Evolutionary conservation across 2,797 vertebrate species (phyloP).

Genomic region (Darevskia mixta): DNA sequence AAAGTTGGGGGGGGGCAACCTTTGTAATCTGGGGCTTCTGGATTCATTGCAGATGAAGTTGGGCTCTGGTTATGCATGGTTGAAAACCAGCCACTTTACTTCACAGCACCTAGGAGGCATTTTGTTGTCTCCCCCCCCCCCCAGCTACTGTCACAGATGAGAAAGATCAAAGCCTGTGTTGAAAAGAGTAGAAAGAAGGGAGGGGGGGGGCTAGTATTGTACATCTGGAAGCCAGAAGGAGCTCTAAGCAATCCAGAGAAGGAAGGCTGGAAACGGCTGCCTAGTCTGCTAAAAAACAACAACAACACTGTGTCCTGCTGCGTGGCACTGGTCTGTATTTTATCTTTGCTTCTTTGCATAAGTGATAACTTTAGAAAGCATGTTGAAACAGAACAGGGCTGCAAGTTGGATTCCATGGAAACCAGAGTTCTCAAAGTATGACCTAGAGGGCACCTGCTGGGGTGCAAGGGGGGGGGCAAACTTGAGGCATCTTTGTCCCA

Average conservation of each 20-base stretch:
- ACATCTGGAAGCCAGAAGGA: constrained; percentile 81
- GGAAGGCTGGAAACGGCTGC: constrained; percentile 39
- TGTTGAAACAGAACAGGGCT: neutral
- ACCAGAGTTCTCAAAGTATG: neutral
- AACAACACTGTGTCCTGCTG: neutral
- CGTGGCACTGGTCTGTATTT: neutral
- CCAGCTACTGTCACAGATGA: constrained; percentile 54
- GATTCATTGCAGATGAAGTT: neutral
- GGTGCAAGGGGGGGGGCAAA: too few relatives aligned
- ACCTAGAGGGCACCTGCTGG: neutral
- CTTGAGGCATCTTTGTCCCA: neutral
- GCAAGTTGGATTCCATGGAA: neutral
- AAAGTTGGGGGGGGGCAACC: neutral
- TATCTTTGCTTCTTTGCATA: neutral
- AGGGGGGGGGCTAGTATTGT: constrained; percentile 44
- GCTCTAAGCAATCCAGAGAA: constrained; percentile 46
- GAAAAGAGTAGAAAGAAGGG: constrained; percentile 74
- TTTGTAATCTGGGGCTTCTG: neutral
- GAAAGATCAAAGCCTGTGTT: constrained; percentile 72
- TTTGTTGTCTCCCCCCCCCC: constrained; percentile 28
- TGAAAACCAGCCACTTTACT: constrained; percentile 25
- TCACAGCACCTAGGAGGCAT: neutral
- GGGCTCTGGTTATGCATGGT: neutral
- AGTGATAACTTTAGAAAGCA: neutral
- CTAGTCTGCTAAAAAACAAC: constrained; percentile 22